Evolutionary conservation across 2,888 invertebrate species (phyloP).

Genomic region (Epiblema foenella): DNA sequence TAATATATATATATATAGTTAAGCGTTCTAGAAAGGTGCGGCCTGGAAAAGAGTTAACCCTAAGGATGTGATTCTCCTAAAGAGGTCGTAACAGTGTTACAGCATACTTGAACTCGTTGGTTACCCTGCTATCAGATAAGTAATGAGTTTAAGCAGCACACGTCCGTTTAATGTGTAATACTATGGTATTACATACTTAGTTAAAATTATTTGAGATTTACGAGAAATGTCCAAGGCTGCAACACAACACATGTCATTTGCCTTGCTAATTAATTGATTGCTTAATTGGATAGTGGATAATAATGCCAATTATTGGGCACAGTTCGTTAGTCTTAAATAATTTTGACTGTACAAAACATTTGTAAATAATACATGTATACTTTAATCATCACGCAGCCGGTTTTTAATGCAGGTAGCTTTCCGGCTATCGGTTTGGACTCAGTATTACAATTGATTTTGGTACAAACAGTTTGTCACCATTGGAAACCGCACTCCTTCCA

Average conservation of each 20-base stretch:
- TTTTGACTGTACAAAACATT: not conserved
- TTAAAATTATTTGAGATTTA: not conserved
- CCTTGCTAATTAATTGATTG: not conserved
- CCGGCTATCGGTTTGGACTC: not conserved
- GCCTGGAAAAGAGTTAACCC: too few relatives aligned
- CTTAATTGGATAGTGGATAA: not conserved
- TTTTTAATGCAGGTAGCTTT: not conserved
- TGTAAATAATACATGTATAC: not conserved
- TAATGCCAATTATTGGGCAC: not conserved
- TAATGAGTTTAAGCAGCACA: too few relatives aligned
- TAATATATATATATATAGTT: too few relatives aligned
- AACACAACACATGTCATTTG: not conserved
- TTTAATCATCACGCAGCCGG: not conserved
- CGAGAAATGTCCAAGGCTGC: not conserved
- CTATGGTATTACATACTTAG: too few relatives aligned
- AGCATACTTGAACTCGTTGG: not conserved
- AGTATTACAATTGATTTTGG: not conserved
- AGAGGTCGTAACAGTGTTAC: not conserved
- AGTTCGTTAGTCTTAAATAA: not conserved
- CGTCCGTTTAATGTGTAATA: too few relatives aligned
- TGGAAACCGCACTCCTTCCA: not conserved
- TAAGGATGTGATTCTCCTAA: not conserved
- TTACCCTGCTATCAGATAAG: not conserved
- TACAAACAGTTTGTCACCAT: not conserved
- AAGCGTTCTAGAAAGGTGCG: too few relatives aligned